A percentile compares a stretch with the other conserved stretches of the same genome.
Conservation (phyloP, 2,888 invertebrate genomes). For the Microplitis deprimator region DNA sequence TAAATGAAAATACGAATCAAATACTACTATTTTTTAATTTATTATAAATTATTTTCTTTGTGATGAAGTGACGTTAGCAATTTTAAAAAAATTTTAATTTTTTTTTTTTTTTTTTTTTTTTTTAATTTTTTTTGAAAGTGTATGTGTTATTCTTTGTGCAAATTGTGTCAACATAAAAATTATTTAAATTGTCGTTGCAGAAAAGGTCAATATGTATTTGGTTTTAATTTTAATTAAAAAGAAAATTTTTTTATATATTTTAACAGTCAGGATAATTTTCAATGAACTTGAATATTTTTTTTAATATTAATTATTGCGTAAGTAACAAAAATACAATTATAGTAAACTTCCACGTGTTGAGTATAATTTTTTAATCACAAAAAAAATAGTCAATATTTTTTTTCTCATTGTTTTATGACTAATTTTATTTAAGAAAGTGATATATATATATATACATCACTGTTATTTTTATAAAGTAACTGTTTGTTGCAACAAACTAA, state of each 20-base stretch:
- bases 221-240: conserved; percentile 3
- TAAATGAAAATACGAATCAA: not conserved
- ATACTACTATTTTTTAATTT: not conserved
- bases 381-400: not conserved
- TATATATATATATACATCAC: not conserved
- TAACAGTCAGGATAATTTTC: too few relatives aligned
- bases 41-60: conserved; percentile 16
- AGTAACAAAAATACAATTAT: not conserved
- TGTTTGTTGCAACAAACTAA: not conserved
- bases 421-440: not conserved
- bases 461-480: not conserved
- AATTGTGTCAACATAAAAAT: not conserved
- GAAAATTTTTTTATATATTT: conserved; percentile 3
- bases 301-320: not conserved
- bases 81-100: not conserved
- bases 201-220: not conserved
- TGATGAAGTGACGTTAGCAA: not conserved
- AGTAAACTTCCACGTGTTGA: not conserved
- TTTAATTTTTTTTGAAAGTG: not conserved
- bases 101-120: conserved; percentile 2
- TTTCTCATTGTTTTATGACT: not conserved
- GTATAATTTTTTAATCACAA: not conserved
- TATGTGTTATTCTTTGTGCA: not conserved
- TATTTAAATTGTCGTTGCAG: not conserved
- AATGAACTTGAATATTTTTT: not conserved